These are phyloP conservation scores for Cladorhizidae sp. DNA, from an alignment of 37 sponge, comb jelly and placozoan species.

Conservation along the genomic window DNA sequence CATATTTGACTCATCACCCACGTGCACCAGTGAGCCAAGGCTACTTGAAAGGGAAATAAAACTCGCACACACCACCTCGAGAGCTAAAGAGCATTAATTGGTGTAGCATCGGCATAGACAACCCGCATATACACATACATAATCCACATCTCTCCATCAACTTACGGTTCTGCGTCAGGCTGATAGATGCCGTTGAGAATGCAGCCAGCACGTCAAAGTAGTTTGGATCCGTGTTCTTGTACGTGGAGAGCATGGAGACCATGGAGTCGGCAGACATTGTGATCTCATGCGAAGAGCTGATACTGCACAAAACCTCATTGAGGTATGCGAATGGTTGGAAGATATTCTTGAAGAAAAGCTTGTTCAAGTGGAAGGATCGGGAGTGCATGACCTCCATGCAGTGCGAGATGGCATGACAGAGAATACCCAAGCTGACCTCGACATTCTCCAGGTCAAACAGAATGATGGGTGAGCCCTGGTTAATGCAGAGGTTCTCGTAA, in stretches of 20 bases:
- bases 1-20: too few relatives aligned
- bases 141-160: neutral
- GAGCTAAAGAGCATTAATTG: too few relatives aligned
- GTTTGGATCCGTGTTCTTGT: neutral
- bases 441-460: constrained; percentile 31
- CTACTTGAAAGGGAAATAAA: too few relatives aligned
- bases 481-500: constrained; percentile 9
- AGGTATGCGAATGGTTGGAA: constrained; percentile 32
- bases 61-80: too few relatives aligned
- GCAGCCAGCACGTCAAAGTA: constrained; percentile 34
- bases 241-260: constrained; percentile 12
- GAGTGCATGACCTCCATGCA: constrained; percentile 34
- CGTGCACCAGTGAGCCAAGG: too few relatives aligned
- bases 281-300: neutral
- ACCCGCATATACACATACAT: too few relatives aligned
- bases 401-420: constrained; percentile 21
- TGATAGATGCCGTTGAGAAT: constrained; percentile 36
- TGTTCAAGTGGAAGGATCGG: constrained; percentile 19
- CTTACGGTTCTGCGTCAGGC: constrained; percentile 20
- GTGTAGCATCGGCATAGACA: too few relatives aligned
- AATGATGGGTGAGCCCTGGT: constrained; percentile 3
- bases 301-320: constrained; percentile 1
- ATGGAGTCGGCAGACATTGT: constrained; percentile 1
- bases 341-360: constrained; percentile 8
- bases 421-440: neutral